These are phyloP conservation scores for Saccostrea glomerata DNA, from an alignment of 1,140 invertebrate genomes.

Conservation along the genomic window DNA sequence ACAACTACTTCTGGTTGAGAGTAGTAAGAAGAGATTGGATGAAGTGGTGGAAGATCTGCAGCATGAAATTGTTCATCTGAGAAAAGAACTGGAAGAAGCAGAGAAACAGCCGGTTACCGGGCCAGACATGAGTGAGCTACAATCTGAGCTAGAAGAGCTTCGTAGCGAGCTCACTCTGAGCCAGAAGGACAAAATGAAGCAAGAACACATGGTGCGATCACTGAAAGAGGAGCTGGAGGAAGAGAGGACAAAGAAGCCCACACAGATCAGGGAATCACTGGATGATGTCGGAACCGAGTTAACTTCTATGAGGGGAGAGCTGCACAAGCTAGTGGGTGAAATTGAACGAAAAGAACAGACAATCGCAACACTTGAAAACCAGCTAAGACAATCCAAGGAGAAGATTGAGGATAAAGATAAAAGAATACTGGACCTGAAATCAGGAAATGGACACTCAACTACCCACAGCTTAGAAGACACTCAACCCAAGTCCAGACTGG, in stretches of 20 bases:
- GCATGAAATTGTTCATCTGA: slow-evolving; percentile 62
- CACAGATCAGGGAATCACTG: slow-evolving; percentile 63
- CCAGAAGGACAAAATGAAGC: slow-evolving; percentile 67
- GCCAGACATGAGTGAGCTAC: slow-evolving; percentile 63
- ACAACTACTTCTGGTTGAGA: slow-evolving; percentile 70
- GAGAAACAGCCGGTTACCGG: slow-evolving; percentile 63
- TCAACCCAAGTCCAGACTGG: neutral
- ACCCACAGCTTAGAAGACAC: slow-evolving; percentile 22
- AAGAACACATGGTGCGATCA: slow-evolving; percentile 63
- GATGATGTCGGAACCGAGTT: slow-evolving; percentile 73
- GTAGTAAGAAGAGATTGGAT: slow-evolving; percentile 71
- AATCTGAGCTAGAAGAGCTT: slow-evolving; percentile 66
- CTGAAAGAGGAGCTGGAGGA: slow-evolving; percentile 62
- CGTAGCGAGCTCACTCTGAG: slow-evolving; percentile 64
- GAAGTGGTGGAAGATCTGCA: slow-evolving; percentile 66
- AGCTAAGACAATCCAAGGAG: slow-evolving; percentile 66
- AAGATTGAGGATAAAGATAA: slow-evolving; percentile 59
- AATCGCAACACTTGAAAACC: slow-evolving; percentile 68
- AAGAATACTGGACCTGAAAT: slow-evolving; percentile 40
- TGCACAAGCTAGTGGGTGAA: slow-evolving; percentile 71
- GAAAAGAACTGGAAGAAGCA: slow-evolving; percentile 65
- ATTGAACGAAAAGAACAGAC: slow-evolving; percentile 72
- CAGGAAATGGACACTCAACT: slow-evolving; percentile 8
- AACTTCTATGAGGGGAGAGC: slow-evolving; percentile 68
- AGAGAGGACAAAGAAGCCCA: slow-evolving; percentile 20